Conservation (phyloP, 2,888 invertebrate species). For the Leptinotarsa rubiginosa region DNA sequence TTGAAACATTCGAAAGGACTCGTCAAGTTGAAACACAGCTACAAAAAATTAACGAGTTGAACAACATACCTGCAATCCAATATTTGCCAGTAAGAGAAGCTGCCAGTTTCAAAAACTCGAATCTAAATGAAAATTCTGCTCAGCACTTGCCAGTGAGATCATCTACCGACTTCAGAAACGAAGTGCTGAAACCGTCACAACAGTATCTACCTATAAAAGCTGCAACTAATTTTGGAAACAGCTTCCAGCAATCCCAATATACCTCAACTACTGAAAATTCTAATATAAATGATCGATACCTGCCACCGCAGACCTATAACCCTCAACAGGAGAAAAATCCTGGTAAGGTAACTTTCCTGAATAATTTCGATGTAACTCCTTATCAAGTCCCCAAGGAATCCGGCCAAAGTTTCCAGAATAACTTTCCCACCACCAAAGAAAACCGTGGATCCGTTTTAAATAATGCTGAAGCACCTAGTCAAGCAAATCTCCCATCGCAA, state of each 20-base stretch:
- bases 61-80: constrained; percentile 32
- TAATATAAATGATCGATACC: background rate
- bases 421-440: background rate
- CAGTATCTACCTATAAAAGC: constrained; percentile 44
- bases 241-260: constrained; percentile 1
- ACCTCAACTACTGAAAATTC: background rate
- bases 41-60: constrained; percentile 23
- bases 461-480: background rate
- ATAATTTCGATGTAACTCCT: constrained; percentile 16
- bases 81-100: constrained; percentile 39
- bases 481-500: background rate
- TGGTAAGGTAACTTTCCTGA: background rate
- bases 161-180: constrained; percentile 33
- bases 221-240: constrained; percentile 34
- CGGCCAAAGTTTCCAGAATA: background rate
- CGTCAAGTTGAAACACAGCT: constrained; percentile 14
- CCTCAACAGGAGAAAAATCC: no score
- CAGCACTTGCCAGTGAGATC: constrained; percentile 37
- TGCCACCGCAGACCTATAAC: background rate
- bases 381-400: background rate
- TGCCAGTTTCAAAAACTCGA: constrained; percentile 30
- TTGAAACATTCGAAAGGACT: constrained; percentile 45
- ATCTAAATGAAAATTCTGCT: background rate
- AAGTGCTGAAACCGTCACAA: constrained; percentile 26
- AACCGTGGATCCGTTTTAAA: background rate